Percentiles rank a stretch among this genome's conserved stretches.
phyloP scores from a whole-genome alignment of 2,797 vertebrate genomes.

The Sphenodon punctatus region DNA sequence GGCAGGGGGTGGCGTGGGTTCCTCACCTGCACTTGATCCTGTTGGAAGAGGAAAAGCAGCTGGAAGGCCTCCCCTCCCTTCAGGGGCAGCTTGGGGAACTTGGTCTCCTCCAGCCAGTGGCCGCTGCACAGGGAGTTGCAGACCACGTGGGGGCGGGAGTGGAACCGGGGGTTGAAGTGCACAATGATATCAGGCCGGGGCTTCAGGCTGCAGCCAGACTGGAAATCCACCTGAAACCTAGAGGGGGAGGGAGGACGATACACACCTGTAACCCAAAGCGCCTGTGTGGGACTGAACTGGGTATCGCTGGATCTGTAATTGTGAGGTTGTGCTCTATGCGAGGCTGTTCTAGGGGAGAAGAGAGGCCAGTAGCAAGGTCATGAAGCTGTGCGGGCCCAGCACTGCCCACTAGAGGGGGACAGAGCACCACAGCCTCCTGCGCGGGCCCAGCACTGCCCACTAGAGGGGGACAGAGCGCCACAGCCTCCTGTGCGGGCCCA shows the following conservation, averaged over 20 bases:
- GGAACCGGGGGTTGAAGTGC: slow-evolving; percentile 71
- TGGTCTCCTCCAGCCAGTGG: slow-evolving; percentile 50
- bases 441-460: too few species aligned
- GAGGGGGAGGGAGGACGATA: too few species aligned
- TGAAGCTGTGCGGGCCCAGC: too few species aligned
- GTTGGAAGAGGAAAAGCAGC: slow-evolving; percentile 64
- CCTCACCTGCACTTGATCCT: slow-evolving; percentile 59
- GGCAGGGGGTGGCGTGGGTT: too few species aligned
- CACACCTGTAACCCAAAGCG: too few species aligned
- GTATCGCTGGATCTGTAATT: too few species aligned
- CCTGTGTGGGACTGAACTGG: too few species aligned
- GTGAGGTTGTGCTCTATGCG: too few species aligned
- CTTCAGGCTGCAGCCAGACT: slow-evolving; percentile 62
- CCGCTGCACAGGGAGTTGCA: slow-evolving; percentile 48
- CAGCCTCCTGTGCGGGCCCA: too few species aligned
- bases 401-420: neutral
- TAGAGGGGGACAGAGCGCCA: too few species aligned
- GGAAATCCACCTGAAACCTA: slow-evolving; percentile 71
- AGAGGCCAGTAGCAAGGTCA: too few species aligned
- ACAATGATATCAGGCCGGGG: slow-evolving; percentile 63
- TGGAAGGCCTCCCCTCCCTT: slow-evolving; percentile 45
- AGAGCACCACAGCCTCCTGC: neutral
- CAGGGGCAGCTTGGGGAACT: slow-evolving; percentile 43
- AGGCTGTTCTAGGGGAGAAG: too few species aligned
- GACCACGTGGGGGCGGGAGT: slow-evolving; percentile 39